Evolutionary conservation across 2,888 invertebrate species (phyloP).

Genomic region (Tachina lurida): DNA sequence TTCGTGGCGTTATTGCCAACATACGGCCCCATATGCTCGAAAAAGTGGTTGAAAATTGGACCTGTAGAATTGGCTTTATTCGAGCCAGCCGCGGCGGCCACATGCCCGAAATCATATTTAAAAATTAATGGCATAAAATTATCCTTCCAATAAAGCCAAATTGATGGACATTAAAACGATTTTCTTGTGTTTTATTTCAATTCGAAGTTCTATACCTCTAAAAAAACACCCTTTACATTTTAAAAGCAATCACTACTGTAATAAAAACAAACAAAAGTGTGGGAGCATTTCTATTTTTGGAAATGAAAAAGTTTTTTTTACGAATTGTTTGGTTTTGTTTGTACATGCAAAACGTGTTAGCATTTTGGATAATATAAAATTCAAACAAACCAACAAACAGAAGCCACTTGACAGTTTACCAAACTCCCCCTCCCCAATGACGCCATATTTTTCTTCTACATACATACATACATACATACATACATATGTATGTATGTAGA

Average conservation of each 20-base stretch:
- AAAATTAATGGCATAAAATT: too few relatives aligned
- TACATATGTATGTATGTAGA: too few relatives aligned
- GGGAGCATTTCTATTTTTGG: conserved; percentile 15
- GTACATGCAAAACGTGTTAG: conserved; percentile 56
- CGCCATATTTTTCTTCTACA: background rate
- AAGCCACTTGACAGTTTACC: conserved; percentile 42
- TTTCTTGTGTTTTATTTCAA: too few relatives aligned
- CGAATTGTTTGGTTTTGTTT: background rate
- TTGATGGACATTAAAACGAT: too few relatives aligned
- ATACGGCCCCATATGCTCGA: too few relatives aligned
- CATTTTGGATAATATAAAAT: conserved; percentile 32
- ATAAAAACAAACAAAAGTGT: conserved; percentile 36
- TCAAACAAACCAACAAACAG: conserved; percentile 23
- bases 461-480: background rate
- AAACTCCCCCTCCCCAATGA: background rate
- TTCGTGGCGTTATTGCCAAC: too few relatives aligned
- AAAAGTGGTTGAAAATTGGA: too few relatives aligned
- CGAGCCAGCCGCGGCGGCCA: too few relatives aligned
- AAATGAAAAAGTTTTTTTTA: conserved; percentile 11
- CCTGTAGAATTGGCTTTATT: too few relatives aligned
- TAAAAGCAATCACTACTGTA: conserved; percentile 3
- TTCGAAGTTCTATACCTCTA: too few relatives aligned
- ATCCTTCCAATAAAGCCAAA: too few relatives aligned
- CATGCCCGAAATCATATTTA: too few relatives aligned
- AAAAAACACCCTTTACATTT: conserved; percentile 33